Evolutionary conservation across 1,140 invertebrate species (phyloP), one percentile per base, ranked within the genome.

Genomic region (Hylaeus anthracinus): DNA sequence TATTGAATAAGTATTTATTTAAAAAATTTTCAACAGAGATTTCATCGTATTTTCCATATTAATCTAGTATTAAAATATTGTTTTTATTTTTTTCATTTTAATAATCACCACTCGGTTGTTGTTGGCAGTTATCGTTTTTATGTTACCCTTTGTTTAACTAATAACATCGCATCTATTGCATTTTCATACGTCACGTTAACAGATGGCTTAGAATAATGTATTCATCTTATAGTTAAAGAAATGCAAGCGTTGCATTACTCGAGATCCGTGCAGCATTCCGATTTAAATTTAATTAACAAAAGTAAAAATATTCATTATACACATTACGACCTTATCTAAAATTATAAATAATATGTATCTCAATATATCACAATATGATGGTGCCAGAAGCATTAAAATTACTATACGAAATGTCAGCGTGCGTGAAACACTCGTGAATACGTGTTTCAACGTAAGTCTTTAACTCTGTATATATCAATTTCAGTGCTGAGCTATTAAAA

Each of bases 301-400:
- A 82, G 66, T 79, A 72, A 82, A 82, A 75, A 73, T 82, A 65
- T 71, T 65, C 70, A 69, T 84, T 78, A 75, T 78, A 84, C 63
- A 81, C 51, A 81, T 69, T 77, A 71, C 6, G 48, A 63, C 53
- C 60, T 75, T 83, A 76, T n/a, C 69, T 81, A 67, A 61, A 83
- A 78, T 83, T 84, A 89, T 87, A 89, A 85, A 89, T 89, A 83
- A 90, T 79, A 87, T 88, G 80, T 86, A 82, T 83, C 72, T 87
- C 69, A 85, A 86, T 90, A 89, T 91, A 92, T 92, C 91, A 92
- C 91, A 92, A 92, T 91, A 90, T 83, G 86, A 86, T 88, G 83
- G 90, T 90, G 89, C 84, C 85, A 83, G 69, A 86, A 86, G 85
- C 80, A 83, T 72, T 84, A 69, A 84, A 70, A 65, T 77, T 81